These are phyloP conservation scores for Drosophila kikkawai DNA, from an alignment of 1,140 invertebrate genomes.

Conservation along the genomic window DNA sequence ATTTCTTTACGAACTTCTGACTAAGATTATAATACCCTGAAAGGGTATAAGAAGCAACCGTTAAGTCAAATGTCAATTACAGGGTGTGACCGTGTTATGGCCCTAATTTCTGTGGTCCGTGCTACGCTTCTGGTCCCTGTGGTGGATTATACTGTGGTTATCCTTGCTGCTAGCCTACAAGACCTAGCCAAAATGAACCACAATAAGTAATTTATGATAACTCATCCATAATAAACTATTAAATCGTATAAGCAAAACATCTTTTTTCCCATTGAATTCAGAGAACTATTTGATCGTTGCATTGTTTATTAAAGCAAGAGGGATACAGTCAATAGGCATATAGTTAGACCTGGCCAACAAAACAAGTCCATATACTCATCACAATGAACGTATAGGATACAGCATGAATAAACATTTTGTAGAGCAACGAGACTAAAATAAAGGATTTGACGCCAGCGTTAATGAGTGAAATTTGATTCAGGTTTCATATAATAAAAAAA, in stretches of 20 bases:
- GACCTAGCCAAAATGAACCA: not conserved
- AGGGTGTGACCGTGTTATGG: constrained; percentile 3
- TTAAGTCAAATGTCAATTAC: not conserved
- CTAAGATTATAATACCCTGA: too few relatives aligned
- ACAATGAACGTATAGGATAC: not conserved
- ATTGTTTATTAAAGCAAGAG: too few relatives aligned
- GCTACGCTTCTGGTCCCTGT: not conserved
- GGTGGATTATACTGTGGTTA: constrained; percentile 1
- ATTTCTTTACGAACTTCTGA: too few relatives aligned
- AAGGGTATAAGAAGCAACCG: not conserved
- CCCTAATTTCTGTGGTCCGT: constrained; percentile 27
- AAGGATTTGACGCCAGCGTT: not conserved
- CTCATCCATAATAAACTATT: too few relatives aligned
- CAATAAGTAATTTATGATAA: too few relatives aligned
- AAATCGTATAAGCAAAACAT: too few relatives aligned
- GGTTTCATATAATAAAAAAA: not conserved
- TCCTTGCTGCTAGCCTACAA: constrained; percentile 9
- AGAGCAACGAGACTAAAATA: not conserved
- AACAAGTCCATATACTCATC: not conserved
- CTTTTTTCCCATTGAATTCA: too few relatives aligned
- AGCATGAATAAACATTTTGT: not conserved
- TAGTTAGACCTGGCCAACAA: too few relatives aligned
- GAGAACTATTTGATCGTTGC: too few relatives aligned
- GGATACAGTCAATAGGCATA: too few relatives aligned
- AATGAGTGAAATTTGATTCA: not conserved